Evolutionary conservation across 2,113 vertebrate genomes (phyloP), one percentile per base, ranked within the genome.

Genomic region (Cheilinus undulatus): DNA sequence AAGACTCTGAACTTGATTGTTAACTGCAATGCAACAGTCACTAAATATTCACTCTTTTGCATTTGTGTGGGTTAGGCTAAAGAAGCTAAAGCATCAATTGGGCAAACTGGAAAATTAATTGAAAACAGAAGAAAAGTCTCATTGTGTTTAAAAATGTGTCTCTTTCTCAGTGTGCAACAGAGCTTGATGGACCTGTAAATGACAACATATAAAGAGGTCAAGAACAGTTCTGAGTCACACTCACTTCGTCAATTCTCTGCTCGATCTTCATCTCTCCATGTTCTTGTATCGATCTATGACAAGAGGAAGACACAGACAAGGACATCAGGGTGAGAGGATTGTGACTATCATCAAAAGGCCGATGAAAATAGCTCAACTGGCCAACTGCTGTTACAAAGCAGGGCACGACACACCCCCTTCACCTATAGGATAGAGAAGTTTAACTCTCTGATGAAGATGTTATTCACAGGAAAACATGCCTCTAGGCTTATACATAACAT

Each of bases 161-260:
- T n/a, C n/a, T n/a, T n/a, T n/a, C n/a, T n/a, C n/a, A n/a, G 23
- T 43, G 17, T 22, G 4, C 10, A 64, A 8, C 15, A 45, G 24
- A 61, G 14, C 3, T 50, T 19, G 13, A 42, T 27, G 8, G 23
- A 48, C 11, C 26, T 28, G 1, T 54, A 34, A 56, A 42, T 43
- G 22, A 51, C 1, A 36, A 36, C 5, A n/a, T 1, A 2, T 45
- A 7, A 22, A 30, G 7, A 23, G 7, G n/a, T 10, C 32, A 28
- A 42, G 24, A 45, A 34, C 1, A 26, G 30, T 15, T 15, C 23
- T 28, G 9, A 11, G 43, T 66, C 10, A 32, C 66, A 83, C 84
- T 87, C 83, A 99, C 97, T 93, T 99, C 97, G 83, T 98, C 96
- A 85, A 99, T 97, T 90, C 92, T 96, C 89, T 94, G 96, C 69